Evolutionary conservation across 2,113 vertebrate species (phyloP).

Genomic region (Salminus brasiliensis): DNA sequence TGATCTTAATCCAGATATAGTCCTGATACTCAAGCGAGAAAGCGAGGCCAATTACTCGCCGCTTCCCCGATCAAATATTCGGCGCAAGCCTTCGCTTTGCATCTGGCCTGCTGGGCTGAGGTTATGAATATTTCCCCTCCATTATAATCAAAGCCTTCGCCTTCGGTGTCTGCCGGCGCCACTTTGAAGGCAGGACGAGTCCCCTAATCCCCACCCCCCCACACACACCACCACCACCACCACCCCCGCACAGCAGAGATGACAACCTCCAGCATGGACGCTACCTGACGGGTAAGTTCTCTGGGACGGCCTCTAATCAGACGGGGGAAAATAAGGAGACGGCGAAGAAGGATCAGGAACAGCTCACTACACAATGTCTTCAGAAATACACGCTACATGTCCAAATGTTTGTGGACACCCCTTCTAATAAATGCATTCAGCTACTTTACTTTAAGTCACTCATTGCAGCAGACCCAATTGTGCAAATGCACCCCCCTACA

Average conservation of each 20-base stretch:
- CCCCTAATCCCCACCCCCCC: slow-evolving; percentile 16
- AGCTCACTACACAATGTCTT: too few species aligned
- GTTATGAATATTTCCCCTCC: slow-evolving; percentile 35
- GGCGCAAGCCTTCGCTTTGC: neutral
- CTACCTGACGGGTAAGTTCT: neutral
- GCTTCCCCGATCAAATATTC: slow-evolving; percentile 14
- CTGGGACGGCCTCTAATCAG: neutral
- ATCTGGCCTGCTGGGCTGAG: slow-evolving; percentile 4
- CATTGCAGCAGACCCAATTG: too few species aligned
- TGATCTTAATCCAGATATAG: too few species aligned
- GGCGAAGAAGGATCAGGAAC: too few species aligned
- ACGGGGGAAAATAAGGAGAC: neutral
- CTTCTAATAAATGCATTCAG: too few species aligned
- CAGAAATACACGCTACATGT: too few species aligned
- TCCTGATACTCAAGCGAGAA: too few species aligned
- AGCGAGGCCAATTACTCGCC: neutral
- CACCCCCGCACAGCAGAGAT: neutral
- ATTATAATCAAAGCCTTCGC: slow-evolving; percentile 45
- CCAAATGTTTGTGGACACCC: too few species aligned
- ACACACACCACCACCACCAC: too few species aligned
- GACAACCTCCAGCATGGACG: slow-evolving; percentile 4
- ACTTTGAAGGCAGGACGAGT: slow-evolving; percentile 35
- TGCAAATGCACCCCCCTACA: too few species aligned
- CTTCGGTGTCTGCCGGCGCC: slow-evolving; percentile 22
- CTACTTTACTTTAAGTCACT: too few species aligned